Evolutionary conservation across 2,797 vertebrate species (phyloP).

Genomic region (Geotrypetes seraphini): DNA sequence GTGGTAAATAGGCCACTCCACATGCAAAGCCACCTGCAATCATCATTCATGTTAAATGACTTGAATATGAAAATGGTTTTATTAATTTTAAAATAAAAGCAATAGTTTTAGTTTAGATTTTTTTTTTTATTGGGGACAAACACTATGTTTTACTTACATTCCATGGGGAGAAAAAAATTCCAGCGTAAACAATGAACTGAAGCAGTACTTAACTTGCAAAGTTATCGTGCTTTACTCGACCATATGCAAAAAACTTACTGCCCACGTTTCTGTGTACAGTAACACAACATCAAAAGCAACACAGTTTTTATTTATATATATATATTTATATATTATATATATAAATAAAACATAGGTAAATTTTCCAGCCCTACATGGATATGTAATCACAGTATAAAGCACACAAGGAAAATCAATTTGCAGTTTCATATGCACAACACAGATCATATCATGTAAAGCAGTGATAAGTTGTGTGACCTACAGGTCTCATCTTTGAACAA

Average conservation of each 20-base stretch:
- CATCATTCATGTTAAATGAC: too few species aligned
- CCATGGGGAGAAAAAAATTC: slow-evolving; percentile 74
- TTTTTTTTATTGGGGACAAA: slow-evolving; percentile 68
- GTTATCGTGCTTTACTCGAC: slow-evolving; percentile 50
- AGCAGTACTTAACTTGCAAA: slow-evolving; percentile 54
- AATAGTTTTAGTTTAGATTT: background rate
- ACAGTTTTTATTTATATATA: slow-evolving; percentile 66
- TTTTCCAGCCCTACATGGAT: slow-evolving; percentile 76
- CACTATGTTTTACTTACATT: slow-evolving; percentile 75
- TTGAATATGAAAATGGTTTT: too few species aligned
- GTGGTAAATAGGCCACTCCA: too few species aligned
- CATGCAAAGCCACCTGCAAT: too few species aligned
- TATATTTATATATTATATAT: too few species aligned
- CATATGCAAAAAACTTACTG: slow-evolving; percentile 49
- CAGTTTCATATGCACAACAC: slow-evolving; percentile 36
- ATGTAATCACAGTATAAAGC: slow-evolving; percentile 74
- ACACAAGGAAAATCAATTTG: slow-evolving; percentile 78
- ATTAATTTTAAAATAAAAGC: too few species aligned
- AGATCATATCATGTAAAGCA: slow-evolving; percentile 68
- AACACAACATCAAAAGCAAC: slow-evolving; percentile 70
- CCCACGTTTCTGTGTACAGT: slow-evolving; percentile 40
- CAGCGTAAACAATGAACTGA: slow-evolving; percentile 64
- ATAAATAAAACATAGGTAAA: slow-evolving; percentile 62
- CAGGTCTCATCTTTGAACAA: background rate
- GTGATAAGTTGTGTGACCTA: slow-evolving; percentile 36